These are phyloP conservation scores for Cyanocitta stelleri DNA, from an alignment of 2,113 vertebrate species.

Conservation along the genomic window DNA sequence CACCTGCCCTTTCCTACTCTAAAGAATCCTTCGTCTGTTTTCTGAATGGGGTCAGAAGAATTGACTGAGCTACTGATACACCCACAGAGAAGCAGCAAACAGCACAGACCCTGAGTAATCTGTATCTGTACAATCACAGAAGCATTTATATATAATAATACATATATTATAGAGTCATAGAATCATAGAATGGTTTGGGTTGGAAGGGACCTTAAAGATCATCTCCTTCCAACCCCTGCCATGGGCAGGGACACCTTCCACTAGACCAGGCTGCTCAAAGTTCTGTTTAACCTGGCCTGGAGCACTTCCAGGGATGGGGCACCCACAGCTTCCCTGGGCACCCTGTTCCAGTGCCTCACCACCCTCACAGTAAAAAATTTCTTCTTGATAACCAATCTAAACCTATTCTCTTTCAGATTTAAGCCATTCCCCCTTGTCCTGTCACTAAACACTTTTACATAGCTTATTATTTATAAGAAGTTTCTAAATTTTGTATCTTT, in stretches of 20 bases:
- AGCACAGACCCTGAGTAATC: neutral
- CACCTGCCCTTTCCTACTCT: neutral
- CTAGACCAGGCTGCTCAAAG: neutral
- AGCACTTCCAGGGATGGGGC: neutral
- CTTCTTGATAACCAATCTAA: neutral
- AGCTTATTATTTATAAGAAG: neutral
- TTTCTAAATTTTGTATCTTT: neutral
- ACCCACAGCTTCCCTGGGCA: neutral
- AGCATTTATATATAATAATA: too few species aligned
- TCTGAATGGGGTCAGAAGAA: neutral
- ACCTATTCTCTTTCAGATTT: neutral
- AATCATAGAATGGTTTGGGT: neutral
- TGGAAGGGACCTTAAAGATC: neutral
- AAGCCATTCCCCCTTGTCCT: neutral
- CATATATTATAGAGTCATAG: neutral
- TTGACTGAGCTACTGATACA: neutral
- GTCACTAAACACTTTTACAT: neutral
- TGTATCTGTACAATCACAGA: neutral
- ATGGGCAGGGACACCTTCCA: neutral
- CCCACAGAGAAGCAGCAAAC: neutral
- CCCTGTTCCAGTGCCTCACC: rapidly evolving
- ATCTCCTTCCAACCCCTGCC: neutral
- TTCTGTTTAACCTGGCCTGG: neutral
- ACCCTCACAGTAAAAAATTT: neutral
- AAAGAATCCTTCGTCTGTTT: neutral